phyloP scores from a whole-genome alignment of 2,888 invertebrate species.

The Parapristionchus giblindavisi region DNA sequence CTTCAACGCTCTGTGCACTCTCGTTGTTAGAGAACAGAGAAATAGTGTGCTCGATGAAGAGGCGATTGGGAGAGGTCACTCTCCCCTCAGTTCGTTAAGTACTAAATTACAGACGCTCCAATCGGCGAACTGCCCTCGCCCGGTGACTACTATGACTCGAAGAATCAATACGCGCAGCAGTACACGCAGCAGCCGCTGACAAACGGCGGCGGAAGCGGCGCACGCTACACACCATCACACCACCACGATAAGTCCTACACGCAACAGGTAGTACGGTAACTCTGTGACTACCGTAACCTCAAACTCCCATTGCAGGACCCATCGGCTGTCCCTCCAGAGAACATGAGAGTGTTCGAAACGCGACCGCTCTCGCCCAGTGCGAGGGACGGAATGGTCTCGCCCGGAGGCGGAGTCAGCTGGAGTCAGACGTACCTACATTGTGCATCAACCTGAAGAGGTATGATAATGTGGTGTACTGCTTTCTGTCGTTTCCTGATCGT shows the following conservation, averaged over 20 bases:
- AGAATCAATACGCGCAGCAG: not conserved
- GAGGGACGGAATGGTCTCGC: constrained; percentile 39
- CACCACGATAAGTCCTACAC: constrained; percentile 8
- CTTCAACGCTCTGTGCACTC: too few relatives aligned
- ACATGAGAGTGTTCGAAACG: constrained; percentile 65
- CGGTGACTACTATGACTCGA: constrained; percentile 9
- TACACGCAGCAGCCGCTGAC: too few relatives aligned
- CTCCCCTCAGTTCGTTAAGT: too few relatives aligned
- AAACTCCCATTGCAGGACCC: constrained; percentile 6
- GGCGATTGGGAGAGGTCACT: too few relatives aligned
- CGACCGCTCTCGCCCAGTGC: constrained; percentile 60
- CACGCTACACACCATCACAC: constrained; percentile 16
- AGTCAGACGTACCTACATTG: constrained; percentile 41
- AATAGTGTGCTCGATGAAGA: too few relatives aligned
- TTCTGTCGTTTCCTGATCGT: too few relatives aligned
- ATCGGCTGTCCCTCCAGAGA: constrained; percentile 39
- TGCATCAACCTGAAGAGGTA: constrained; percentile 16
- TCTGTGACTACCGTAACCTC: not conserved
- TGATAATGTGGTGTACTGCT: too few relatives aligned
- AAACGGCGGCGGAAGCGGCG: not conserved
- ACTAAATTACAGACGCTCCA: constrained; percentile 10
- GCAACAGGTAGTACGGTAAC: constrained; percentile 6
- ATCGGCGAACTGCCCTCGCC: constrained; percentile 1
- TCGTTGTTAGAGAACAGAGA: too few relatives aligned
- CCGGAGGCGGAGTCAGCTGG: constrained; percentile 43